Evolutionary conservation across 2,113 vertebrate species (phyloP), one percentile per base, ranked within the genome.

Genomic region (human): DNA sequence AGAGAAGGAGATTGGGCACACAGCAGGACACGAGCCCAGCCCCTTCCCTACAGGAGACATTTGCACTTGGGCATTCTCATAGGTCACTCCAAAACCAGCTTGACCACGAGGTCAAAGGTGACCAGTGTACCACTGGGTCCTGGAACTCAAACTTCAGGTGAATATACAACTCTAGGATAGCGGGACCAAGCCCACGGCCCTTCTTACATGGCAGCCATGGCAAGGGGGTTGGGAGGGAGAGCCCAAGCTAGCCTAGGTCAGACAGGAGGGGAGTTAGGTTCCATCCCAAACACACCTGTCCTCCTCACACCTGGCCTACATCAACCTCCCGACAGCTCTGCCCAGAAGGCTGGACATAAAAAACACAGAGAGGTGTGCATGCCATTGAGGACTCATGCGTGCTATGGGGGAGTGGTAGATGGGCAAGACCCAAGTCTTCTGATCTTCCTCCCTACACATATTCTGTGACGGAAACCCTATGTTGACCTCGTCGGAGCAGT

Each of bases 381-480:
- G 64, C 14, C 32, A 12, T 1, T 6, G 30, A 68, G 2, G 32
- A 68, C 14, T 17, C 13, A 2, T 35, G 6, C 17, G 14, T 35
- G 13, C 6, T 13, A 64, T 13, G 61, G 32, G 32, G 64, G 13
- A 5, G 2, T 0, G 0, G 12, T 35, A 66, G 30, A 6, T 35
- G 32, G 64, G 64, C 2, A 66, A 66, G 64, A 17, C 27, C 1
- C 59, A 61, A 30, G 59, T 5, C 25, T 61, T 61, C 11, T 5
- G 59, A 11, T 61, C 59, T 61, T 61, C 59, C 59, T 61, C 59
- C 11, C 27, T 27, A 30, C 25, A 13, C 59, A 6, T 13, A 61
- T 12, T 27, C 59, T 61, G 59, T 11, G 59, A 61, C 0, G 11
- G 4, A 27, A 55, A 55, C 52, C 52, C 52, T 55, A 55, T 55